These are phyloP conservation scores for Euthynnus affinis DNA, from an alignment of 2,797 vertebrate genomes.

Conservation along the genomic window DNA sequence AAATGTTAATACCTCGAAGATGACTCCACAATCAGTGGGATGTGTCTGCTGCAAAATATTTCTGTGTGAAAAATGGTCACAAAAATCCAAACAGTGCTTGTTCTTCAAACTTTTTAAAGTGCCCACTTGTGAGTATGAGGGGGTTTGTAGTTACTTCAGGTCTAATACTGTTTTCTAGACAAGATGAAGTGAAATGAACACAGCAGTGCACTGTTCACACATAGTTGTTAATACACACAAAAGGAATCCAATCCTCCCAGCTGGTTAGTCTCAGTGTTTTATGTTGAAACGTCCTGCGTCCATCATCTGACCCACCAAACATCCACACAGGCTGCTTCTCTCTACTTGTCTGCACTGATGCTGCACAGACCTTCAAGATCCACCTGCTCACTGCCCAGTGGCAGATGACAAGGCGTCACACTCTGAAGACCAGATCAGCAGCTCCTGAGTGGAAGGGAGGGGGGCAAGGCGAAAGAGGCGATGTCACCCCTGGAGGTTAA, in stretches of 20 bases:
- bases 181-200: conserved; percentile 16
- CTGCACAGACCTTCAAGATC: conserved; percentile 3
- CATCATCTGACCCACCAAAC: conserved; percentile 2
- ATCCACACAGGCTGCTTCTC: conserved; percentile 5
- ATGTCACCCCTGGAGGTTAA: conserved; percentile 85
- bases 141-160: conserved; percentile 7
- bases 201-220: conserved; percentile 14
- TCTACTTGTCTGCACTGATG: conserved; percentile 7
- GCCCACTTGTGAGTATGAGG: conserved; percentile 22
- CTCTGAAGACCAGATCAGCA: conserved; percentile 7
- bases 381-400: not conserved
- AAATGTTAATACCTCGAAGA: conserved; percentile 35
- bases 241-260: conserved; percentile 1
- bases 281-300: conserved; percentile 16
- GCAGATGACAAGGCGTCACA: not conserved
- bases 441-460: conserved; percentile 8
- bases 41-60: conserved; percentile 18
- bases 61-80: conserved; percentile 19
- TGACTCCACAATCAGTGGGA: conserved; percentile 16
- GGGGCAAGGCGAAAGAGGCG: not conserved
- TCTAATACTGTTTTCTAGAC: conserved; percentile 35
- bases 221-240: conserved; percentile 5
- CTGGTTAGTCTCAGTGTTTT: conserved; percentile 13
- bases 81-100: conserved; percentile 44
- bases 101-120: conserved; percentile 37